These are phyloP conservation scores for Dipodomys spectabilis DNA, from an alignment of 2,113 vertebrate genomes.

Conservation along the genomic window DNA sequence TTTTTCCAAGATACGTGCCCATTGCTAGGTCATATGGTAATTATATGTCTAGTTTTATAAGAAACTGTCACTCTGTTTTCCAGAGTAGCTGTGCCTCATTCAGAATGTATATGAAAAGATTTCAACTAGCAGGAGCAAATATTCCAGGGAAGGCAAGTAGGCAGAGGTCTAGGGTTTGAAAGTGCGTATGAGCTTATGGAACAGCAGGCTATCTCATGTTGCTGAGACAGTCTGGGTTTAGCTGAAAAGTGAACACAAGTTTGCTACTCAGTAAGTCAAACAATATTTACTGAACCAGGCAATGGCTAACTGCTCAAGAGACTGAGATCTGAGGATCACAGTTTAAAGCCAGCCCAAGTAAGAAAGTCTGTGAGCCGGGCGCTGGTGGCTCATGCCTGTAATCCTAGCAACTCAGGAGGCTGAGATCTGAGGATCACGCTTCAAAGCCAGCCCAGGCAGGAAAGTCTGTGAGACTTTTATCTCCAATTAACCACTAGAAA, in stretches of 20 bases:
- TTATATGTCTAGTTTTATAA: slow-evolving; percentile 15
- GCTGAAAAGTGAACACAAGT: neutral
- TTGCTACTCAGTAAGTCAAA: neutral
- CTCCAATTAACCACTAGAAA: no score
- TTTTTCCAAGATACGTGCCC: slow-evolving; percentile 14
- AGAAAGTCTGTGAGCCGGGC: no score
- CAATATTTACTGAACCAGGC: neutral
- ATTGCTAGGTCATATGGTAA: neutral
- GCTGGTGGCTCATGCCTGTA: no score
- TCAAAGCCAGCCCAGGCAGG: no score
- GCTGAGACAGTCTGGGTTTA: neutral
- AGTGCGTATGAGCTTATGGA: neutral
- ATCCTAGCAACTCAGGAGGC: no score
- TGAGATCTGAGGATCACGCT: no score
- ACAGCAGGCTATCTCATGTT: neutral
- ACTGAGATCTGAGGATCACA: no score
- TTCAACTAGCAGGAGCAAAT: slow-evolving; percentile 7
- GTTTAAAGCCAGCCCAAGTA: no score
- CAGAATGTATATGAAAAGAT: slow-evolving; percentile 34
- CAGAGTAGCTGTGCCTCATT: slow-evolving; percentile 1
- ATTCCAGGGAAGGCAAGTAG: neutral
- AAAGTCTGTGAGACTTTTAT: no score
- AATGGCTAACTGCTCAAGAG: no score
- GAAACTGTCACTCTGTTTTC: slow-evolving; percentile 35
- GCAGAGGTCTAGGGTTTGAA: neutral